phyloP scores from a whole-genome alignment of 2,113 vertebrate species.

The Steatornis caripensis region DNA sequence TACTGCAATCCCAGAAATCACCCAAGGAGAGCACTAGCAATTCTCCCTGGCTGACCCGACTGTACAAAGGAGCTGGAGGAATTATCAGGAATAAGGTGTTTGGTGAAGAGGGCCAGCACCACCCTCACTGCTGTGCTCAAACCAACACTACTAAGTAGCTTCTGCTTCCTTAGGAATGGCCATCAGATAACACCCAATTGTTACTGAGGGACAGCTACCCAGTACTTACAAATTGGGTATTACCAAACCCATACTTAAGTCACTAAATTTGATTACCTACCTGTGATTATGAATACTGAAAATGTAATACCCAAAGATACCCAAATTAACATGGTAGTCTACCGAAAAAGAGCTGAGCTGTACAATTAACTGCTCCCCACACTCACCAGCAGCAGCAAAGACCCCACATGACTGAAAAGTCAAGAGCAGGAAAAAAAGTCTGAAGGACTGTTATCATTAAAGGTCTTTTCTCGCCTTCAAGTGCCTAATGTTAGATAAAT shows the following conservation, averaged over 20 bases:
- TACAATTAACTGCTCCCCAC: not conserved
- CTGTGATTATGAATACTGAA: not conserved
- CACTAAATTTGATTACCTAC: not conserved
- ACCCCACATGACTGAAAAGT: not conserved
- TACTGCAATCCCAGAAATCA: not conserved
- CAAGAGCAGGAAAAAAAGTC: not conserved
- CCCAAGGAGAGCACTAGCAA: not conserved
- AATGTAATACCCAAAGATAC: not conserved
- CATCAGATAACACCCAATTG: not conserved
- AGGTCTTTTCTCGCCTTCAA: not conserved
- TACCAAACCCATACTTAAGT: not conserved
- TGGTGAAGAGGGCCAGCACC: not conserved
- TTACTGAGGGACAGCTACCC: not conserved
- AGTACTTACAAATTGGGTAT: not conserved
- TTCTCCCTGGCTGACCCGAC: not conserved
- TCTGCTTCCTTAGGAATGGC: not conserved
- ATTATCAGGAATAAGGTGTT: not conserved
- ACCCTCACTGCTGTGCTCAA: not conserved
- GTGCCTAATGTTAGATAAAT: not conserved
- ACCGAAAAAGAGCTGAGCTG: not conserved
- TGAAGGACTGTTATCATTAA: not conserved
- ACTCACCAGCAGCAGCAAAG: not conserved
- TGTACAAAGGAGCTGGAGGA: not conserved
- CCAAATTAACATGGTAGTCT: not conserved
- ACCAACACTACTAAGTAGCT: not conserved